phyloP scores from a whole-genome alignment of 2,797 vertebrate genomes.

The Esox lucius region DNA sequence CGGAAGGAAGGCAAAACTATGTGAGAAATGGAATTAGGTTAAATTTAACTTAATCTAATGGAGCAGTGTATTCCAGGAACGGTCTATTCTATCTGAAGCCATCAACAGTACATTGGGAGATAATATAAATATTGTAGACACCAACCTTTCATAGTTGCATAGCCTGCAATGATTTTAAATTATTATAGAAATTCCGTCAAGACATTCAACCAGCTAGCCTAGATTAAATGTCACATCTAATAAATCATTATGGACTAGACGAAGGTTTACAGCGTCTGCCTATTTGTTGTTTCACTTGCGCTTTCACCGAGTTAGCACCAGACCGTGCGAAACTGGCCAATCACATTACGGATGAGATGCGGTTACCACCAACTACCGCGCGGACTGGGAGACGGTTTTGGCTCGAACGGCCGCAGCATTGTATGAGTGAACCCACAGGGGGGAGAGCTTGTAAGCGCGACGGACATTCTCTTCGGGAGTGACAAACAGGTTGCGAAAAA shows the following conservation, averaged over 20 bases:
- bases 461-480: background rate
- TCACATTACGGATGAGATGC: constrained; percentile 62
- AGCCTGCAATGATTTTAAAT: too few species aligned
- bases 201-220: background rate
- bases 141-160: background rate
- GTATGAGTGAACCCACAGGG: constrained; percentile 22
- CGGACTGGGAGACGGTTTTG: constrained; percentile 30
- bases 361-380: constrained; percentile 22
- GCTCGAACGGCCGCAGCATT: constrained; percentile 26
- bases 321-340: constrained; percentile 50
- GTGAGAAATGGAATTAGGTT: constrained; percentile 11
- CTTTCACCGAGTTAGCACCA: constrained; percentile 46
- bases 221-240: background rate
- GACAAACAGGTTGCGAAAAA: constrained; percentile 24
- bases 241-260: background rate
- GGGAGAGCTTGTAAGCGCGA: constrained; percentile 17
- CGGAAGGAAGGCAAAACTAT: constrained; percentile 7
- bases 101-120: too few species aligned
- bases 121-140: background rate
- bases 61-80: background rate
- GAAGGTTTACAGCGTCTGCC: background rate
- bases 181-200: too few species aligned
- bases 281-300: constrained; percentile 20
- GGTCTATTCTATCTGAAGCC: background rate
- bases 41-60: background rate